Evolutionary conservation across 1,140 invertebrate species (phyloP).

Genomic region (Tetragnatha versicolor): DNA sequence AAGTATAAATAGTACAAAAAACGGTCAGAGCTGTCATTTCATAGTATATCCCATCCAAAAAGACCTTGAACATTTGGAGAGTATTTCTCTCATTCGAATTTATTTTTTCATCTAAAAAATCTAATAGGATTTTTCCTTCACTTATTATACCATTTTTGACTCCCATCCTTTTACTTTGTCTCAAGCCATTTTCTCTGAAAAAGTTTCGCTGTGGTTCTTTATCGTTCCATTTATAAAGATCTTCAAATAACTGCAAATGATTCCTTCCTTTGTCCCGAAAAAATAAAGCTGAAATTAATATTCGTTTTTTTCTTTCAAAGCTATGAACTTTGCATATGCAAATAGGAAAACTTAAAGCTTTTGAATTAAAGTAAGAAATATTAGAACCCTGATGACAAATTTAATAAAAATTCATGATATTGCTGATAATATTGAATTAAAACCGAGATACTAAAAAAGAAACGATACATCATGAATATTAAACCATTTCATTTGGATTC

Average conservation of each 20-base stretch:
- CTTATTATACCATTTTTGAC: not conserved
- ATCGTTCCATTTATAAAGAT: not conserved
- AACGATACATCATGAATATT: constrained; percentile 19
- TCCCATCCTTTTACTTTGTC: too few species aligned
- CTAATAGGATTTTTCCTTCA: too few species aligned
- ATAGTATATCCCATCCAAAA: too few species aligned
- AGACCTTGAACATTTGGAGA: too few species aligned
- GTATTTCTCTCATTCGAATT: too few species aligned
- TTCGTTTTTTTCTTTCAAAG: not conserved
- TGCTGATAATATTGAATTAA: not conserved
- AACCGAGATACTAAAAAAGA: not conserved
- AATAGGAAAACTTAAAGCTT: not conserved
- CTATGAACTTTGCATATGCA: not conserved
- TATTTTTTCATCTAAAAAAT: too few species aligned
- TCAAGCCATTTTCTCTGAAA: too few species aligned
- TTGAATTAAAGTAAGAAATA: not conserved
- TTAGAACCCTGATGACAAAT: not conserved
- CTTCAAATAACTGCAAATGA: constrained; percentile 1
- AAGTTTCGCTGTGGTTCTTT: too few species aligned
- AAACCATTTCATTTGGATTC: not conserved
- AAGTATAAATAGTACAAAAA: too few species aligned
- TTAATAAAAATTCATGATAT: constrained; percentile 16
- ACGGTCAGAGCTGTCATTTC: too few species aligned
- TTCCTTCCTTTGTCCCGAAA: not conserved
- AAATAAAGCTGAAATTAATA: not conserved